Evolutionary conservation across 2,888 invertebrate genomes (phyloP), one percentile per base, ranked within the genome.

Genomic region (Acleris emargana): DNA sequence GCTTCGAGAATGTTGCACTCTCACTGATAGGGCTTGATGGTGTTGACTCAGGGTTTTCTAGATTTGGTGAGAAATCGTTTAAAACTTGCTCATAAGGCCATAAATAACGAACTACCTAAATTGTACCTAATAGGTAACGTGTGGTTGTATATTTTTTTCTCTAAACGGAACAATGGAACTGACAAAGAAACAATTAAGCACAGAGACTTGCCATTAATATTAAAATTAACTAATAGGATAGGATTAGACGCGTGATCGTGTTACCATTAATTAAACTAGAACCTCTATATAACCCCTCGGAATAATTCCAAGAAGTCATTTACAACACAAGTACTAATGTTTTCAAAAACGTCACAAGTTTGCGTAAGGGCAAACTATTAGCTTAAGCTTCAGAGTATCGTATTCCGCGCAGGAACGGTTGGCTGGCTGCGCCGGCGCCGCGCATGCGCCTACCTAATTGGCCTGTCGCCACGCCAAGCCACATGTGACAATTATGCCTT

Each of bases 401-500:
- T 70, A 76, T 89, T 83, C 82, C 87, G 68, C 67, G 77, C 72
- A 76, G 83, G 71, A 79, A 28, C 79, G 81, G 76, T 64, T 70
- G 58, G 81, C 80, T 78, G 64, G 64, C 64, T 73, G 69, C 69
- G 47, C 64, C 72, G 72, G 62, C 69, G 72, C 67, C 69, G 72
- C 77, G 75, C 80, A 78, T 77, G 82, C 83, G 55, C 55, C 83
- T 76, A 80, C 83, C 91, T 92, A 91, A 92, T 92, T 92, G 91
- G 90, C 84, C 89, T 89, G 92, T 91, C 92, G 92, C 91, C 76
- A 71, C 72, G 75, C 72, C 75, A 74, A 76, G 78, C 80, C 90
- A 91, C 91, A 91, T 91, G 91, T 92, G 72, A 88, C 91, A 91
- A 92, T 91, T 91, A 91, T 89, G 85, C 89, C 87, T 83, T 88